Base-by-base conservation (phyloP, 2,888 invertebrate species). In the Reticulitermes lucifugus region DNA sequence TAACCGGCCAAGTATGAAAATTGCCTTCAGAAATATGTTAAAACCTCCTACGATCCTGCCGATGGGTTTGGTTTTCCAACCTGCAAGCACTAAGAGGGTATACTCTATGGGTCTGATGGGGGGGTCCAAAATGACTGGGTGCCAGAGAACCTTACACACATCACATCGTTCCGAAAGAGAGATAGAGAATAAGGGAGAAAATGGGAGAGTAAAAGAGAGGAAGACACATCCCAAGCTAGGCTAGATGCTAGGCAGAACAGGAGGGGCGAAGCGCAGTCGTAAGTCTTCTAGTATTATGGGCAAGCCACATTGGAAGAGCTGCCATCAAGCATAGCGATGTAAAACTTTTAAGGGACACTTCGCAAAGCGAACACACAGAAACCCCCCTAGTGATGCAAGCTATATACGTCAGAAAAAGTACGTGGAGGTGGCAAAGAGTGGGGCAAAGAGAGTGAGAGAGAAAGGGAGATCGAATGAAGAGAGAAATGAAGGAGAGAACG, bases 261-360 rank as follows among this genome's bases (percentile, higher is more conserved):
- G 70, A 70, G 81, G 81, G 79, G 81, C 90, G 92, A 92, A 92
- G 93, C 93, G 93, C 93, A 93, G 93, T 91, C 93, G 93, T 93
- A 93, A 93, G 93, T 91, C 91, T 93, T 93, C 80, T 85, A 93
- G 93, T 92, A 92, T 93, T 93, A 93, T 93, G 92, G 93, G 92
- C 92, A 92, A 92, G 92, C 92, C 93, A 93, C 93, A 93, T 93
- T 93, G 93, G 93, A 93, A 93, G 93, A 93, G 92, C 92, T 92
- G 93, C 93, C 93, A 93, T 93, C 93, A 93, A 93, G 92, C 92
- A 92, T 92, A 92, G 91, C 92, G 86, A 86, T 87, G 87, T 85
- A 87, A 87, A 87, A 87, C 86, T 87, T 87, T 87, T 87, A 87
- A 87, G 87, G 87, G 87, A 87, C 87, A 87, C 86, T 86, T 87